Evolutionary conservation across 2,113 vertebrate species (phyloP).

Genomic region (Rhea pennata): DNA sequence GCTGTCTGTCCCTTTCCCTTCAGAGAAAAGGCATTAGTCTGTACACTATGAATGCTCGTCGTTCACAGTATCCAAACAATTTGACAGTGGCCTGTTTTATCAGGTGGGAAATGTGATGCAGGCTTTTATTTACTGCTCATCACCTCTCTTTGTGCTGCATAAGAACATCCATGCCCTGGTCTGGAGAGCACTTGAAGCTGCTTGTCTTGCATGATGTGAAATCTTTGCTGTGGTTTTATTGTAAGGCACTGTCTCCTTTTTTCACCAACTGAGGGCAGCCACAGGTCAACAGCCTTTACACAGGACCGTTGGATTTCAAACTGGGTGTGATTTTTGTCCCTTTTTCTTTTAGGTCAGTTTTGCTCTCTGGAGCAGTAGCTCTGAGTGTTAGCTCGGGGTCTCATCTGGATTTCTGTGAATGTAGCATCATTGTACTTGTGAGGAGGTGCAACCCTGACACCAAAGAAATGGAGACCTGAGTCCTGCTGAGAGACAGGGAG

Average conservation of each 20-base stretch:
- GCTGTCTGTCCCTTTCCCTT: constrained; percentile 68
- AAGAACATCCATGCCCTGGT: neutral
- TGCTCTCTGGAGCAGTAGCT: neutral
- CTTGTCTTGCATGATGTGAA: neutral
- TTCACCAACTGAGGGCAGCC: no score
- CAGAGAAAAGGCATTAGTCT: neutral
- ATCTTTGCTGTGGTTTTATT: neutral
- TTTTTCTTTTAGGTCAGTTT: neutral
- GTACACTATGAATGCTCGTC: fast-evolving
- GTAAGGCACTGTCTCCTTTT: neutral
- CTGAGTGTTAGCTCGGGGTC: fast-evolving
- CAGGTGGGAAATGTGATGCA: fast-evolving
- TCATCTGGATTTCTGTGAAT: fast-evolving
- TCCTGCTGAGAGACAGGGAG: no score
- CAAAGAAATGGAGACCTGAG: neutral
- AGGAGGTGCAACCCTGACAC: neutral
- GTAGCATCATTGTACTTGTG: neutral
- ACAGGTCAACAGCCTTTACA: neutral
- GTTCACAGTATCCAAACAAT: fast-evolving
- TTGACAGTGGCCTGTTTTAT: fast-evolving
- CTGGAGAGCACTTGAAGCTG: neutral
- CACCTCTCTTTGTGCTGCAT: neutral
- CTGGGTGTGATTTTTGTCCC: neutral
- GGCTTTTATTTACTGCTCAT: neutral
- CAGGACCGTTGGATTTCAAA: neutral